Evolutionary conservation across 2,888 invertebrate species (phyloP), one percentile per base, ranked within the genome.

Genomic region (Drosophila demipolita): DNA sequence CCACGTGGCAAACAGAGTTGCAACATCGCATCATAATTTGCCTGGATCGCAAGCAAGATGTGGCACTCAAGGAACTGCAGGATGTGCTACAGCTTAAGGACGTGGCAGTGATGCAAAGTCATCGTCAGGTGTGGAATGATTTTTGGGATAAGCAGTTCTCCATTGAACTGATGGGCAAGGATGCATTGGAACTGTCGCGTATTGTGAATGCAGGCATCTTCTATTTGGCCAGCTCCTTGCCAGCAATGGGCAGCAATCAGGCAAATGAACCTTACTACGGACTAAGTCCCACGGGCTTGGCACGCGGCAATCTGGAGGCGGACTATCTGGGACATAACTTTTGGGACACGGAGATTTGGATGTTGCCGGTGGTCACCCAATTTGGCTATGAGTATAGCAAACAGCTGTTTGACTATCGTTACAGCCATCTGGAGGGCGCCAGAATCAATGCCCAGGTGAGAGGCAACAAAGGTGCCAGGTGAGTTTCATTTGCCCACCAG

Each of bases 321-420:
- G 93, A 93, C 68, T 93, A 93, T 69, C 70, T 93, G 94, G 95
- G 95, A 17, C 95, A 95, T 83, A 95, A 94, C 78, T 95, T 95
- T 87, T 95, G 95, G 95, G 95, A 95, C 75, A 95, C 95, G 0
- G 95, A 95, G 90, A 94, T 94, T 52, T 95, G 95, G 95, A 95
- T 95, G 94, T 94, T 94, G 59, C 95, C 95, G 0, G 91, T 93
- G 0, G 94, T 94, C 7, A 91, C 94, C 12, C 91, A 95, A 33
- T 87, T 95, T 8, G 93, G 94, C 52, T 94, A 94, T 0, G 83
- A 91, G 7, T 94, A 94, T 83, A 94, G 94, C 1, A 93, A 93
- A 50, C 90, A 92, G 17, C 88, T 95, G 42, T 91, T 95, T 0
- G 93, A 94, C 55, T 95, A 95, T 82, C 93, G 95, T 1, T 90